phyloP scores from a whole-genome alignment of 1,140 invertebrate genomes.

The Papilio glaucus region DNA sequence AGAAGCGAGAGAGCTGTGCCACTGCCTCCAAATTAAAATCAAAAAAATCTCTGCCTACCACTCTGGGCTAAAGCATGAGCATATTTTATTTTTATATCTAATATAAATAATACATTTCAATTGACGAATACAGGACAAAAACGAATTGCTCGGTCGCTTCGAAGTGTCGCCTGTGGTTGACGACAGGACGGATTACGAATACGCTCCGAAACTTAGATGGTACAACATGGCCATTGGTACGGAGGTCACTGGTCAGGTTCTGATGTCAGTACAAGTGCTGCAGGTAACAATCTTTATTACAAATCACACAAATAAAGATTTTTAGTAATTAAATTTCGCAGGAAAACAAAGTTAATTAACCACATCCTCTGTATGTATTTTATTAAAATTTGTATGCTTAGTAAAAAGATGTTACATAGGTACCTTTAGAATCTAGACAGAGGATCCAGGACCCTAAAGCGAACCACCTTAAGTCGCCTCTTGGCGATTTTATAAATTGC shows the following conservation, averaged over 20 bases:
- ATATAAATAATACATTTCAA: background rate
- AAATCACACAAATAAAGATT: background rate
- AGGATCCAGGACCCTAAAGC: too few relatives aligned
- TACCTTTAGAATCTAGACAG: too few relatives aligned
- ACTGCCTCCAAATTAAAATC: too few relatives aligned
- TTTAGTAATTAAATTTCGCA: slow-evolving; percentile 10
- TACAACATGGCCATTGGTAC: slow-evolving; percentile 76
- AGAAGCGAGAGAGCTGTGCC: too few relatives aligned
- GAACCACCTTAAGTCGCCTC: too few relatives aligned
- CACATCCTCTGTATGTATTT: too few relatives aligned
- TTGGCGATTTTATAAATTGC: too few relatives aligned
- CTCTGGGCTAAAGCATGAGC: too few relatives aligned
- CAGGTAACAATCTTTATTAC: slow-evolving; percentile 64
- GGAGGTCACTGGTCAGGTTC: slow-evolving; percentile 79
- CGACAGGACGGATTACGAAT: slow-evolving; percentile 79
- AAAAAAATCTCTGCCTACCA: too few relatives aligned
- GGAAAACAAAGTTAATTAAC: too few relatives aligned
- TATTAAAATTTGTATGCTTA: too few relatives aligned
- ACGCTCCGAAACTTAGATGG: slow-evolving; percentile 84
- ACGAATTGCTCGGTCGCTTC: slow-evolving; percentile 84
- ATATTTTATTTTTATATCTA: background rate
- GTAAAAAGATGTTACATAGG: too few relatives aligned
- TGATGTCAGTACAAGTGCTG: slow-evolving; percentile 84
- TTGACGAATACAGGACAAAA: slow-evolving; percentile 66
- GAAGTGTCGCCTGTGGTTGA: slow-evolving; percentile 79